Conservation (phyloP, 2,797 vertebrate genomes). For the Rhinichthys osculus region DNA sequence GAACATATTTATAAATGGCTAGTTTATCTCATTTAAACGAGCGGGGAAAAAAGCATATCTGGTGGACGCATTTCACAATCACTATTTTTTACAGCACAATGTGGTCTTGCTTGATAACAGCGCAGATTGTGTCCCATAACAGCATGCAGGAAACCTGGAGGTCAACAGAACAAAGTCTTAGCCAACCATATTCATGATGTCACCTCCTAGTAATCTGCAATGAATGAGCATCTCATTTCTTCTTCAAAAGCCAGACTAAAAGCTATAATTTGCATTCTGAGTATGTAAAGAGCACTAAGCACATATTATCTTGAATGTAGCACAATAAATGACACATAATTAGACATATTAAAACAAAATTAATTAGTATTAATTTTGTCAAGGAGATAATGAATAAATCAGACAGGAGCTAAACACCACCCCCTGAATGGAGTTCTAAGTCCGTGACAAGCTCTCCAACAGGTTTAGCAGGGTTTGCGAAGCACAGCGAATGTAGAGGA, state of each 20-base stretch:
- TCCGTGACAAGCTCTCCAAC: slow-evolving; percentile 65
- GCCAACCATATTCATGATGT: slow-evolving; percentile 49
- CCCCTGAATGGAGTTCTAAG: slow-evolving; percentile 43
- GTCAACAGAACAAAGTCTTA: slow-evolving; percentile 67
- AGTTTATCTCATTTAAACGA: background rate
- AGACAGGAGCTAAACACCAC: slow-evolving; percentile 35
- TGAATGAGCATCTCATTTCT: background rate
- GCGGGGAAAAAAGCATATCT: background rate
- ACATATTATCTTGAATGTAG: background rate
- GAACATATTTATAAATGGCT: background rate
- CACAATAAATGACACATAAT: background rate
- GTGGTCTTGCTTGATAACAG: slow-evolving; percentile 61
- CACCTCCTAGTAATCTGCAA: slow-evolving; percentile 9
- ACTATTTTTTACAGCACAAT: slow-evolving; percentile 64
- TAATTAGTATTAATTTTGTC: background rate
- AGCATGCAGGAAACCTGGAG: slow-evolving; percentile 66
- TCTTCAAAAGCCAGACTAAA: background rate
- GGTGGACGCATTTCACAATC: slow-evolving; percentile 58
- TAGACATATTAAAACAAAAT: background rate
- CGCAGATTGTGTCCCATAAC: slow-evolving; percentile 58
- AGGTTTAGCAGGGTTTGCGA: slow-evolving; percentile 72
- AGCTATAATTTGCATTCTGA: background rate
- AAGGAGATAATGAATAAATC: background rate
- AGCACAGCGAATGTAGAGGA: slow-evolving; percentile 36
- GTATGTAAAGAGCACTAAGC: background rate